Percentiles rank a stretch among this genome's conserved stretches.
Conservation (phyloP, 2,797 vertebrate genomes). For the Apogon talboti region DNA sequence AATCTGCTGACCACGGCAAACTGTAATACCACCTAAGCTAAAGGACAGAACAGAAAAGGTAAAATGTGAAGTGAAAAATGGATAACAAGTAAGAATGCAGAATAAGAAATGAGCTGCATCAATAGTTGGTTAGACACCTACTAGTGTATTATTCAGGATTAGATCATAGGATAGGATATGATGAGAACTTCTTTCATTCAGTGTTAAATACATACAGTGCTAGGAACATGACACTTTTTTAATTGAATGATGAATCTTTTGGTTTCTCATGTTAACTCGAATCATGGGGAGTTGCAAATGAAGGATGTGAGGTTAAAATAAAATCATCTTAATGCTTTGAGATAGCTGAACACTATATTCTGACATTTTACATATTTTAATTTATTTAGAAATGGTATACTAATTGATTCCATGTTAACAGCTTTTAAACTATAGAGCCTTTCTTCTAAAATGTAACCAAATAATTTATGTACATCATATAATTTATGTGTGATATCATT, state of each 20-base stretch:
- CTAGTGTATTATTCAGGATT: too few relatives aligned
- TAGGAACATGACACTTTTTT: neutral
- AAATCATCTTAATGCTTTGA: neutral
- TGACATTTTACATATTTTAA: neutral
- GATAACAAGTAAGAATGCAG: neutral
- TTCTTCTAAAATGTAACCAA: neutral
- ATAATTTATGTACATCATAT: neutral
- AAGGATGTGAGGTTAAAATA: neutral
- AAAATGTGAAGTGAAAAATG: constrained; percentile 11
- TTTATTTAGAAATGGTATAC: neutral
- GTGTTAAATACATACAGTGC: neutral
- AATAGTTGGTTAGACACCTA: too few relatives aligned
- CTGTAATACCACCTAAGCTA: constrained; percentile 6
- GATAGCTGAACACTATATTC: neutral
- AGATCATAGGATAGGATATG: too few relatives aligned
- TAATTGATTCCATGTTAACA: neutral
- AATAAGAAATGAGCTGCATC: neutral
- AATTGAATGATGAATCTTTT: neutral
- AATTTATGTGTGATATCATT: constrained; percentile 10
- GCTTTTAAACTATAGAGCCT: neutral
- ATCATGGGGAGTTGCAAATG: neutral
- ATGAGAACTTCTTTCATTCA: neutral
- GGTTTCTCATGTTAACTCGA: neutral
- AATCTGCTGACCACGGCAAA: constrained; percentile 48
- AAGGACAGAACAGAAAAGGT: neutral